Base-by-base conservation (phyloP, 2,888 invertebrate genomes). In the Phaonia tiefii region DNA sequence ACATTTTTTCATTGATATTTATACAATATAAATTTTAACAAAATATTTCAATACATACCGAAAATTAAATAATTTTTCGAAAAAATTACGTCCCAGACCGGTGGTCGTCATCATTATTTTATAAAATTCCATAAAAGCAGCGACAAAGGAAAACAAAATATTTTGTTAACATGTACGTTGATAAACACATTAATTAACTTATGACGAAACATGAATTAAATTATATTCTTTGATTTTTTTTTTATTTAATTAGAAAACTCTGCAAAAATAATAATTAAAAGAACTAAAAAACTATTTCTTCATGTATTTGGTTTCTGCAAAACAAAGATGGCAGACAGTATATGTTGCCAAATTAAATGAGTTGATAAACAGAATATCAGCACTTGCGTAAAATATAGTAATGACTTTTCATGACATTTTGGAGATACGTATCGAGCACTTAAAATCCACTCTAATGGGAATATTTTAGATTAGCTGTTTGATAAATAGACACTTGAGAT, bases 51-150 rank as follows among this genome's bases (percentile, higher is more conserved):
- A 44, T 20, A 84, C 85, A 73, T 85, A 85, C 85, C 85, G 85
- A 83, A 87, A 86, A 82, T 83, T 85, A 74, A 86, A 85, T 75
- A 87, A 80, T 78, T 86, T 87, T 79, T 87, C 86, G 69, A 87
- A 86, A 72, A 87, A 85, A 83, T 86, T 86, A 46, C 86, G 85
- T 80, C 86, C 86, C 78, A 87, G 63, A 66, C 84, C 84, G 74
- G 84, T 84, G 65, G 85, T 85, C 80, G 86, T 85, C 86, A 85
- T 86, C 82, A 85, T 85, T 82, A 84, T 83, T 84, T 85, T 85
- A 75, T 82, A 72, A 82, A 83, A 83, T 82, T 84, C 84, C 85
- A 85, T 83, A 82, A 82, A 82, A 63, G 13, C 46, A 44, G 66
- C 69, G 54, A 46, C 54, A 15, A 11, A 72, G 31, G 46, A 63